These are phyloP conservation scores for Buteo buteo DNA, from an alignment of 2,113 vertebrate genomes.

Conservation along the genomic window DNA sequence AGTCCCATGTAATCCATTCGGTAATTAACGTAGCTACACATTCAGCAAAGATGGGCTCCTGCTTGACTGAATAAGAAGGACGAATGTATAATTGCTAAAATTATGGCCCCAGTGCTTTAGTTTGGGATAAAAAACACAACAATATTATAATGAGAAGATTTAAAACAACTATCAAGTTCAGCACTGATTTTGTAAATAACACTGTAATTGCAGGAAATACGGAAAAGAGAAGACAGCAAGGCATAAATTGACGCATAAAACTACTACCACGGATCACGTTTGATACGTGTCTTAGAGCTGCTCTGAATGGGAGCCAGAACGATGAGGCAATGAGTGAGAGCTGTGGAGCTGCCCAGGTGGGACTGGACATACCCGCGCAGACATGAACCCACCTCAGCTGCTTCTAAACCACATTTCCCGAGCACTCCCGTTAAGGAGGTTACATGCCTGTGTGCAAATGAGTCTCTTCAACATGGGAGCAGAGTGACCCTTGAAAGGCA, in stretches of 20 bases:
- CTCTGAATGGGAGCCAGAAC: rapidly evolving
- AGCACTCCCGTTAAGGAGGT: background rate
- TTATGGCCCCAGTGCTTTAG: background rate
- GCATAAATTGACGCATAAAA: rapidly evolving
- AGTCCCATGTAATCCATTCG: background rate
- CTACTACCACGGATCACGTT: rapidly evolving
- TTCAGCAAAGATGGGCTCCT: background rate
- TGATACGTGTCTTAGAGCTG: background rate
- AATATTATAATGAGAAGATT: background rate
- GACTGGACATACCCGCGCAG: background rate
- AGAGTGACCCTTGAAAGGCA: background rate
- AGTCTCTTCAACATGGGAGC: background rate
- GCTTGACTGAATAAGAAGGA: background rate
- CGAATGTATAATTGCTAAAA: background rate
- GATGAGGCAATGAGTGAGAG: rapidly evolving
- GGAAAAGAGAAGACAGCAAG: background rate
- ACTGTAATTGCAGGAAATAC: background rate
- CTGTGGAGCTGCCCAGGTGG: background rate
- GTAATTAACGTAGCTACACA: background rate
- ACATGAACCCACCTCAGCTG: background rate
- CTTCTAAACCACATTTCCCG: background rate
- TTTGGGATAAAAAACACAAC: background rate
- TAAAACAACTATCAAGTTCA: background rate
- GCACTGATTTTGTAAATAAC: background rate
- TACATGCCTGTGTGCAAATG: rapidly evolving